These are phyloP conservation scores for Psilopsiagon aurifrons DNA, from an alignment of 2,113 vertebrate species.

Conservation along the genomic window DNA sequence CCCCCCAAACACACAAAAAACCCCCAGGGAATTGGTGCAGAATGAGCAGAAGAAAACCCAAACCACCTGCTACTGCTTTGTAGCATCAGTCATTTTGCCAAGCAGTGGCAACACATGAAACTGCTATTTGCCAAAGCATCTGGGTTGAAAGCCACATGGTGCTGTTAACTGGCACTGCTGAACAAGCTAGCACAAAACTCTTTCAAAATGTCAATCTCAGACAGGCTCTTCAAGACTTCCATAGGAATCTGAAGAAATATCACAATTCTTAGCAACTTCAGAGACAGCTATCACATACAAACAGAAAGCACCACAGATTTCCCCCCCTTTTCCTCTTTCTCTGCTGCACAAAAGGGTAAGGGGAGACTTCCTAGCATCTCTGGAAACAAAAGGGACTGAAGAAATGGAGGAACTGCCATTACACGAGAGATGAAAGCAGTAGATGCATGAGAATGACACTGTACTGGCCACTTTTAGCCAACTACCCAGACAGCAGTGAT, in stretches of 20 bases:
- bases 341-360: background rate
- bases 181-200: background rate
- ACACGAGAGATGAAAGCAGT: background rate
- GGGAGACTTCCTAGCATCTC: background rate
- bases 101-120: constrained; percentile 28
- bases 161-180: background rate
- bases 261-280: background rate
- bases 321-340: background rate
- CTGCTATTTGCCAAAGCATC: constrained; percentile 53
- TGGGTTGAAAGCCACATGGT: constrained; percentile 16
- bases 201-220: background rate
- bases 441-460: background rate
- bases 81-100: constrained; percentile 30
- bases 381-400: background rate
- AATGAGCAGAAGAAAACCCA: background rate
- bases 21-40: background rate
- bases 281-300: rapidly evolving
- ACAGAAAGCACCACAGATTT: background rate
- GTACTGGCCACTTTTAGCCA: background rate
- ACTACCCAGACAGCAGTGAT: background rate
- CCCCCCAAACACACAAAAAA: too few relatives aligned
- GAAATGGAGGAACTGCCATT: background rate
- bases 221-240: background rate
- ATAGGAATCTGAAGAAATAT: background rate
- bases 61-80: constrained; percentile 47